These are phyloP conservation scores for Eubasilissa splendida DNA, from an alignment of 2,888 invertebrate species.

Conservation along the genomic window DNA sequence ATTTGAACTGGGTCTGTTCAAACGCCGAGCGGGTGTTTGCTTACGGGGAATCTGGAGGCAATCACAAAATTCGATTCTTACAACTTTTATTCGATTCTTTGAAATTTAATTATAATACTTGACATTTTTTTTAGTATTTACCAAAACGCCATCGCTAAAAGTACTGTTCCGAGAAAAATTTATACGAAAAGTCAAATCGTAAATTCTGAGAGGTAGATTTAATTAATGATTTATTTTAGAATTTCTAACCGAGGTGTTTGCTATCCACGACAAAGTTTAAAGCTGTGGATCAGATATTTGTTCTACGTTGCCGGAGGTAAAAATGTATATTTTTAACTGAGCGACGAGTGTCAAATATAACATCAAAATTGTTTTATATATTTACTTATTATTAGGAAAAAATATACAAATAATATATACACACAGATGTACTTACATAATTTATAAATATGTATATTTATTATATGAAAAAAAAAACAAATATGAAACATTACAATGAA, in stretches of 20 bases:
- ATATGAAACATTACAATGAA: too few relatives aligned
- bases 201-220: not conserved
- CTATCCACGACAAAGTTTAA: too few relatives aligned
- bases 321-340: too few relatives aligned
- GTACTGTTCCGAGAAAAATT: not conserved
- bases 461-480: too few relatives aligned
- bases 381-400: too few relatives aligned
- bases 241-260: not conserved
- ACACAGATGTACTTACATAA: too few relatives aligned
- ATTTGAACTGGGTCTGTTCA: slow-evolving; percentile 22
- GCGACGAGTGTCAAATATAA: too few relatives aligned
- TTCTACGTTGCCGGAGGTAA: too few relatives aligned
- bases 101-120: slow-evolving; percentile 38
- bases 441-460: too few relatives aligned
- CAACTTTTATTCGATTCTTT: slow-evolving; percentile 49
- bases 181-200: not conserved
- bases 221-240: not conserved
- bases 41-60: slow-evolving; percentile 37
- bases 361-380: too few relatives aligned
- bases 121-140: slow-evolving; percentile 34
- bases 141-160: slow-evolving; percentile 24
- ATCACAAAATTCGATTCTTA: slow-evolving; percentile 47
- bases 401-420: too few relatives aligned
- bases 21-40: slow-evolving; percentile 30
- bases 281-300: too few relatives aligned